These are phyloP conservation scores for Trichomycterus rosablanca DNA, from an alignment of 2,113 vertebrate species.

Conservation along the genomic window DNA sequence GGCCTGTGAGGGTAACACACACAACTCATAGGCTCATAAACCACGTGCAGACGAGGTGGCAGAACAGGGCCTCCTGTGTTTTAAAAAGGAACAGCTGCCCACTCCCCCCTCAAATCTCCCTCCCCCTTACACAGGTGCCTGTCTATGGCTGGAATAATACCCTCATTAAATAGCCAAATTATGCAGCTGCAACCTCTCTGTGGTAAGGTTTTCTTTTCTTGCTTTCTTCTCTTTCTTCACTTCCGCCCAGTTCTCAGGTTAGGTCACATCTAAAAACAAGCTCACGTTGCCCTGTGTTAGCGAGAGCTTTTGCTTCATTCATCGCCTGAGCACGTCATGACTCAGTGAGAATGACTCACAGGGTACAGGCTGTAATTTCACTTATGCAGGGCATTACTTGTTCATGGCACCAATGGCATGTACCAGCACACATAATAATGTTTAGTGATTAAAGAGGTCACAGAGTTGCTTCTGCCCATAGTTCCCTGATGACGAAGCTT, in stretches of 20 bases:
- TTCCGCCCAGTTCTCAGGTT: not conserved
- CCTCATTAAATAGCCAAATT: slow-evolving; percentile 54
- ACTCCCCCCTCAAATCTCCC: slow-evolving; percentile 25
- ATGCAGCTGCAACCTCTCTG: slow-evolving; percentile 4
- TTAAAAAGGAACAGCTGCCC: slow-evolving; percentile 57
- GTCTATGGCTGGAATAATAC: slow-evolving; percentile 41
- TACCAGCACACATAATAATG: slow-evolving; percentile 13
- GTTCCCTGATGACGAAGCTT: no score
- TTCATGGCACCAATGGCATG: slow-evolving; percentile 18
- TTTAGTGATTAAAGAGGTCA: slow-evolving; percentile 19
- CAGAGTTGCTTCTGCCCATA: not conserved
- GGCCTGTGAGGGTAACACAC: slow-evolving; percentile 22
- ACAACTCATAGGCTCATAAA: slow-evolving; percentile 31
- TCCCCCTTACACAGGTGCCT: slow-evolving; percentile 52
- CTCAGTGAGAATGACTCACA: slow-evolving; percentile 48
- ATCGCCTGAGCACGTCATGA: slow-evolving; percentile 38
- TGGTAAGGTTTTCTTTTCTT: not conserved
- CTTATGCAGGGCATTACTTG: slow-evolving; percentile 38
- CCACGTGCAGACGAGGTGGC: slow-evolving; percentile 55
- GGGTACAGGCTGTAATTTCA: slow-evolving; percentile 37
- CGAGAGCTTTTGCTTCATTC: slow-evolving; percentile 11
- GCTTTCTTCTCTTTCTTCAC: not conserved
- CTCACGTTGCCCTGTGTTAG: slow-evolving; percentile 47
- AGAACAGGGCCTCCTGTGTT: slow-evolving; percentile 62
- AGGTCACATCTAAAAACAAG: slow-evolving; percentile 47